phyloP scores from a whole-genome alignment of 2,888 invertebrate species.

The Diogma glabrata region DNA sequence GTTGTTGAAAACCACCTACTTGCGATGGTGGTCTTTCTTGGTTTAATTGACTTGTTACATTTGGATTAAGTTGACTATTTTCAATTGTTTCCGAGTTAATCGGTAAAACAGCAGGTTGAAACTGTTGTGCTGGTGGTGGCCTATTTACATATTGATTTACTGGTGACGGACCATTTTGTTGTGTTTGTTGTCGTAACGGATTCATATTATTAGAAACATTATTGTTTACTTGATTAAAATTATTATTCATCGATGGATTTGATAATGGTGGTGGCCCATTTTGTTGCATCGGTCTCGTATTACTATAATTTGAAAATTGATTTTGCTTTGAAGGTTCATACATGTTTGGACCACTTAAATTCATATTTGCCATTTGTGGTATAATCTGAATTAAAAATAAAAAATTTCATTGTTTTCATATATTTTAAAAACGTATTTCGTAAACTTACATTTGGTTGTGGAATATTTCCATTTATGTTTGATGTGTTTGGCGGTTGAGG shows the following conservation, averaged over 20 bases:
- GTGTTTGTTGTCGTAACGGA: conserved; percentile 13
- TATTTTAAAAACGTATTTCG: too few species aligned
- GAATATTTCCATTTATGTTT: conserved; percentile 33
- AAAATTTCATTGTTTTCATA: too few species aligned
- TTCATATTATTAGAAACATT: neutral
- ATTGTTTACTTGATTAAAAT: conserved; percentile 1
- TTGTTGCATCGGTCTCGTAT: neutral
- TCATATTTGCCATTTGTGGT: conserved; percentile 15
- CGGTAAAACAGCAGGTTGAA: neutral
- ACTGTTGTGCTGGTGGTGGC: conserved; percentile 13
- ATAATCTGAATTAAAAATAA: conserved; percentile 10
- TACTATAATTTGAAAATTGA: neutral
- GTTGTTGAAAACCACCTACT: conserved; percentile 26
- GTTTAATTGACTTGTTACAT: conserved; percentile 22
- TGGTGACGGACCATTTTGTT: conserved; percentile 16
- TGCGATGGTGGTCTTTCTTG: conserved; percentile 19
- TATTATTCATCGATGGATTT: conserved; percentile 1
- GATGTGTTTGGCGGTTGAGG: conserved; percentile 22
- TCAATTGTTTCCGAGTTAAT: conserved; percentile 2
- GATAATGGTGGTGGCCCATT: conserved; percentile 16
- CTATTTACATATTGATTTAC: conserved; percentile 16
- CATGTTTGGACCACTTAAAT: conserved; percentile 11
- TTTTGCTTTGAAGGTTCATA: conserved; percentile 2
- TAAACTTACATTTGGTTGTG: conserved; percentile 26
- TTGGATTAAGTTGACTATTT: conserved; percentile 21